Base-by-base conservation (phyloP, 2,113 vertebrate genomes). In the Butorides virescens region DNA sequence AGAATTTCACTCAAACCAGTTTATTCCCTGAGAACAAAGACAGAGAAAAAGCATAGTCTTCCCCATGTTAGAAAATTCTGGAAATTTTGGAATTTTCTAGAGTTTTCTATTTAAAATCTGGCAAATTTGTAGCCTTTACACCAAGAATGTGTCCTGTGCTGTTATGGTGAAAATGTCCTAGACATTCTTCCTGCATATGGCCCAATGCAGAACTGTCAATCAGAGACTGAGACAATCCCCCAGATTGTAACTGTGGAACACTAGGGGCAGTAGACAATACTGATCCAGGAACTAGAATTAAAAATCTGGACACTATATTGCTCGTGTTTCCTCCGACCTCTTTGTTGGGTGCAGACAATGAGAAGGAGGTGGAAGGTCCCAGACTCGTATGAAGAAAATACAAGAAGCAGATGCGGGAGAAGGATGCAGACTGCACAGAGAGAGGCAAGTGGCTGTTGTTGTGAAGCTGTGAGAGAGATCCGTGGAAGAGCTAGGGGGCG, bases 251-350 rank as follows among this genome's bases (percentile, higher is more conserved):
- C 7, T 37, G 17, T 55, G 39, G 18, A 21, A 44, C 13, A 7
- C 3, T 11, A 19, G 2, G 2, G 3, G 10, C 0, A 1, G 7
- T 11, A 72, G 32, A 37, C 6, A 11, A 6, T n/a, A 49, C 4
- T 23, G 44, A 34, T n/a, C 9, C 20, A 66, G 23, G 9, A 61
- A 58, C 4, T 2, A 42, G 34, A 49, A 61, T 30, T 39, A 89
- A 50, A 86, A 79, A 27, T 18, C 68, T 5, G 13, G 29, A 58
- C 7, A 22, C 1, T 37, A 16, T 29, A 13, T 26, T 47, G 5
- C 8, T 36, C 29, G 10, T 37, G 10, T 67, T 89, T 89, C 29
- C 42, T 72, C 42, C 65, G 29, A 90, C 9, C 17, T 90, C 27
- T 36, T 25, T 50, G 14, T 13, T 72, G 17, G 2, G 5, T 47